Conservation (phyloP, 2,113 vertebrate genomes). For the Xenopus laevis region DNA sequence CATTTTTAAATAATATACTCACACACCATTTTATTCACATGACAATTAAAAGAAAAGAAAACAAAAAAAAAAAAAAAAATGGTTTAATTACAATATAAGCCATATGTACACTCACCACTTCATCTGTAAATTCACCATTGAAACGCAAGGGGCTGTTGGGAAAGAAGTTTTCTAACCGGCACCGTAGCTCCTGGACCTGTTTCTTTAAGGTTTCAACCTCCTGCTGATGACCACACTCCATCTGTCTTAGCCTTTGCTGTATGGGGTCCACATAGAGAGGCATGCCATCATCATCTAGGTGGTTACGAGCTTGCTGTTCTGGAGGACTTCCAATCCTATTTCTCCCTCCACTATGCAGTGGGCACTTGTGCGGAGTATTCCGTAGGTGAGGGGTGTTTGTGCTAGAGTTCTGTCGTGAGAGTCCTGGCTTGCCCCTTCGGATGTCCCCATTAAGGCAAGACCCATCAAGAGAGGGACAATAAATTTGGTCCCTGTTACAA, state of each 20-base stretch:
- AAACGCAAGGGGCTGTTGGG: constrained; percentile 68
- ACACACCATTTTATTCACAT: too few relatives aligned
- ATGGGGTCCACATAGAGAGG: constrained; percentile 82
- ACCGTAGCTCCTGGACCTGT: constrained; percentile 91
- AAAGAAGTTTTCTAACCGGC: constrained; percentile 87
- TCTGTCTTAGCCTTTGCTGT: constrained; percentile 92
- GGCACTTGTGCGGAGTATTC: constrained; percentile 77
- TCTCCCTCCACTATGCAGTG: constrained; percentile 51
- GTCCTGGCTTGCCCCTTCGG: constrained; percentile 55
- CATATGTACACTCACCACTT: constrained; percentile 76
- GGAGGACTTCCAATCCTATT: constrained; percentile 69
- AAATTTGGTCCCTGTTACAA: constrained; percentile 70
- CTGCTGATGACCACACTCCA: constrained; percentile 88
- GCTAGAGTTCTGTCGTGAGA: constrained; percentile 84
- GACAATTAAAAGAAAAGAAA: too few relatives aligned
- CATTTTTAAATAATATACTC: too few relatives aligned
- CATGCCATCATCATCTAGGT: constrained; percentile 90
- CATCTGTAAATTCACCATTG: constrained; percentile 86
- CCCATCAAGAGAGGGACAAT: constrained; percentile 55
- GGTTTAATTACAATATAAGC: too few relatives aligned
- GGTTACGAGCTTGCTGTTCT: constrained; percentile 81
- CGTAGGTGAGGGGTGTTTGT: constrained; percentile 72
- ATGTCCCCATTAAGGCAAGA: constrained; percentile 69
- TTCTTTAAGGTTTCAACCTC: constrained; percentile 94
- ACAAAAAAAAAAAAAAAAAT: too few relatives aligned